These are phyloP conservation scores for Cygnus atratus DNA, from an alignment of 2,113 vertebrate species.

Conservation along the genomic window DNA sequence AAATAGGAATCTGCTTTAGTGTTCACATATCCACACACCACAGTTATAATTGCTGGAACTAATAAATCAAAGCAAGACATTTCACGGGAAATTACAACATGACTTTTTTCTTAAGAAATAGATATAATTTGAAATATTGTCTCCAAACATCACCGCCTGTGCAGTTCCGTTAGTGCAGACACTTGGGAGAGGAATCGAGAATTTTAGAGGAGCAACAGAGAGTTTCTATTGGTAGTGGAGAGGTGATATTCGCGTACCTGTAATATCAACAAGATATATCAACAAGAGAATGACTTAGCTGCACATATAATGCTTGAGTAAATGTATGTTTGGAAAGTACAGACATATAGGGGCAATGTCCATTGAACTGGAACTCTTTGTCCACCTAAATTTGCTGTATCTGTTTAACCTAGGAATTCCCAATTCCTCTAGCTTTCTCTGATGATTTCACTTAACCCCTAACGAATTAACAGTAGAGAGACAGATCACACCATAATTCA, in stretches of 20 bases:
- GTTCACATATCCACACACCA: neutral
- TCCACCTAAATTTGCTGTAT: fast-evolving
- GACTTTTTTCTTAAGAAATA: neutral
- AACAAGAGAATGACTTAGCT: neutral
- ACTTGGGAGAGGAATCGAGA: neutral
- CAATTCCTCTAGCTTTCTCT: neutral
- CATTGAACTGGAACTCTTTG: neutral
- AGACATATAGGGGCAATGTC: fast-evolving
- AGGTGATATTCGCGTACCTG: neutral
- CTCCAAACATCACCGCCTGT: neutral
- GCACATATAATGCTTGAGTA: neutral
- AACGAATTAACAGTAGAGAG: neutral
- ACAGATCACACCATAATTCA: neutral
- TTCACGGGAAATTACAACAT: neutral
- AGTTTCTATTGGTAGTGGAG: neutral
- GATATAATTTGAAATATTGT: neutral
- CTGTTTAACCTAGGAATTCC: neutral
- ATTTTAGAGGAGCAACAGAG: neutral
- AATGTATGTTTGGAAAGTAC: neutral
- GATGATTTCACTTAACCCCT: neutral
- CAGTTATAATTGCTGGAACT: neutral
- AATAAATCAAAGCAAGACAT: neutral
- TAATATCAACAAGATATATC: neutral
- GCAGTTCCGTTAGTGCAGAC: neutral
- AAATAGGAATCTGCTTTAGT: neutral